Evolutionary conservation across 2,888 invertebrate species (phyloP).

Genomic region (Cryptocephalus moraei): DNA sequence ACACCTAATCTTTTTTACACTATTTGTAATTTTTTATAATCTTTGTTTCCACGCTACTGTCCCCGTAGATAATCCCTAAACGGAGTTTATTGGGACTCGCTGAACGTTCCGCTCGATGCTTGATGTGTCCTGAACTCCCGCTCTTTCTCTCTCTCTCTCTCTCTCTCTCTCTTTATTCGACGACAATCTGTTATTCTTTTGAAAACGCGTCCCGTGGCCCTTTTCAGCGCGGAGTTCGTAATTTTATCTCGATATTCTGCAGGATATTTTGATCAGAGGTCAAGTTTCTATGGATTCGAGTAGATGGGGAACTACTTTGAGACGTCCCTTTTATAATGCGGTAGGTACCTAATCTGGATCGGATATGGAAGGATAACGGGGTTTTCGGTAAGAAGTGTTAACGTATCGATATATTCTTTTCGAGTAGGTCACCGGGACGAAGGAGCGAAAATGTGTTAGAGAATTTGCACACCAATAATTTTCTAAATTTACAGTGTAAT

Average conservation of each 20-base stretch:
- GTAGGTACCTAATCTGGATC: not conserved
- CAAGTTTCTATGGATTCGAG: constrained; percentile 24
- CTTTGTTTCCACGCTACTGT: too few species aligned
- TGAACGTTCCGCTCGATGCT: constrained; percentile 5
- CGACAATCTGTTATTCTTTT: constrained; percentile 37
- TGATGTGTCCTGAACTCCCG: constrained; percentile 2
- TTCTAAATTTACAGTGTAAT: too few species aligned
- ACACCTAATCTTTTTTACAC: constrained; percentile 12
- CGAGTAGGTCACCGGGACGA: too few species aligned
- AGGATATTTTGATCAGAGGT: constrained; percentile 31
- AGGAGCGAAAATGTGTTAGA: too few species aligned
- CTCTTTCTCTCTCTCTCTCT: constrained; percentile 18
- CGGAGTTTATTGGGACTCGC: not conserved
- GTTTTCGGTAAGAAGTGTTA: too few species aligned
- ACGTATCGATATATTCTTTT: too few species aligned
- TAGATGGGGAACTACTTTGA: not conserved
- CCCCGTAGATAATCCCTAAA: too few species aligned
- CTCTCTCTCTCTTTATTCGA: constrained; percentile 23
- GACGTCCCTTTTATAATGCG: constrained; percentile 2
- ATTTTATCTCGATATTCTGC: constrained; percentile 30
- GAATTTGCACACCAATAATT: too few species aligned
- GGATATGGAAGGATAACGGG: too few species aligned
- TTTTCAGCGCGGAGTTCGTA: constrained; percentile 34
- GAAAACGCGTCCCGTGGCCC: constrained; percentile 34
- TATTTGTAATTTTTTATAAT: constrained; percentile 10